A percentile compares a stretch with the other conserved stretches of the same genome.
phyloP scores from a whole-genome alignment of 2,113 vertebrate species.

The Elanoides forficatus region DNA sequence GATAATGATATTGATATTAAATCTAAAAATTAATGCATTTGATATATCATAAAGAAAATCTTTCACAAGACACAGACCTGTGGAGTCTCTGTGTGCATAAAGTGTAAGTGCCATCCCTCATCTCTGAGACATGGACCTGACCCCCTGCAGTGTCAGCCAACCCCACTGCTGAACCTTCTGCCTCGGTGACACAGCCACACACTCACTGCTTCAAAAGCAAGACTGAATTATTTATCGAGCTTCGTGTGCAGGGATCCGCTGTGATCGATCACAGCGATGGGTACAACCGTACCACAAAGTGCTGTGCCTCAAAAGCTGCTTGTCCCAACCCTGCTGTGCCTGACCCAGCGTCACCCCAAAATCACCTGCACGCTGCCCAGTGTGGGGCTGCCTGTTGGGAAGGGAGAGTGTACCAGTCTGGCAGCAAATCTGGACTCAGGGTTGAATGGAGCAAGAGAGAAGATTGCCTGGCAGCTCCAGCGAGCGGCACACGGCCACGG shows the following conservation, averaged over 20 bases:
- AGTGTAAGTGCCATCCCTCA: neutral
- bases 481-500: rapidly evolving
- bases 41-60: neutral
- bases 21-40: neutral
- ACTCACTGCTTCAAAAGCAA: neutral
- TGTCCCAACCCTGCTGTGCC: neutral
- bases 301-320: neutral
- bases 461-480: neutral
- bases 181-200: neutral
- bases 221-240: neutral
- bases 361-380: neutral
- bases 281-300: rapidly evolving
- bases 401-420: neutral
- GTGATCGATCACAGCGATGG: rapidly evolving
- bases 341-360: neutral
- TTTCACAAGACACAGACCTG: neutral
- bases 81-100: neutral
- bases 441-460: neutral
- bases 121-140: neutral
- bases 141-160: neutral
- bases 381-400: neutral
- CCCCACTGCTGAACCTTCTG: neutral
- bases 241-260: rapidly evolving
- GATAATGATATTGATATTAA: neutral
- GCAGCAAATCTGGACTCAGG: neutral